Conservation (phyloP, 1,140 invertebrate genomes). For the Listronotus bonariensis region DNA sequence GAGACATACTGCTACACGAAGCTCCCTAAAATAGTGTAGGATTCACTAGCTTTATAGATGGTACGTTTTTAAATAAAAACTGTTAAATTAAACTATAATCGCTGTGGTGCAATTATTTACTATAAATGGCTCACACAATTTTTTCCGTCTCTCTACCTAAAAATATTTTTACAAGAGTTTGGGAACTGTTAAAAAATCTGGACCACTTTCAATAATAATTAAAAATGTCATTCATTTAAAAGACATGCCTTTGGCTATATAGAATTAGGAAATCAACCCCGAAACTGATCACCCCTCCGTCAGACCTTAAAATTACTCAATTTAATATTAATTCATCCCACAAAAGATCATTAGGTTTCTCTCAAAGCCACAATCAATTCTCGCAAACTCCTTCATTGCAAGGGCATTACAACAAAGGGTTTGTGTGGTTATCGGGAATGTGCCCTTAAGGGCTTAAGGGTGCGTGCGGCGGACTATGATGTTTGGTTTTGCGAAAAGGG, state of each 20-base stretch:
- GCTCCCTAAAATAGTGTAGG: too few species aligned
- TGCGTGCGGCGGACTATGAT: constrained; percentile 10
- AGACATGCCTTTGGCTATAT: neutral
- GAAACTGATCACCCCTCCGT: neutral
- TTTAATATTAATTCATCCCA: constrained; percentile 18
- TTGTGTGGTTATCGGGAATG: constrained; percentile 14
- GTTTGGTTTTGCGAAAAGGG: constrained; percentile 9
- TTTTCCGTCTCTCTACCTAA: too few species aligned
- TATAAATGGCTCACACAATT: too few species aligned
- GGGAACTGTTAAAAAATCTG: too few species aligned
- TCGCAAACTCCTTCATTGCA: constrained; percentile 5
- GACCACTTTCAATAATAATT: too few species aligned
- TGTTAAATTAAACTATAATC: too few species aligned
- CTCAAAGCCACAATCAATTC: constrained; percentile 17
- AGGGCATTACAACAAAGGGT: constrained; percentile 4
- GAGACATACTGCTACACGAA: too few species aligned
- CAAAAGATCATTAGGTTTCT: constrained; percentile 22
- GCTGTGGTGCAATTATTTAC: too few species aligned
- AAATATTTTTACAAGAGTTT: too few species aligned
- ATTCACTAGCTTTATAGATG: too few species aligned
- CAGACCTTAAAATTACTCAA: constrained; percentile 4
- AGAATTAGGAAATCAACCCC: neutral
- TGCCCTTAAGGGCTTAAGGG: constrained; percentile 15
- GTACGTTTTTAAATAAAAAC: too few species aligned
- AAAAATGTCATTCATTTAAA: too few species aligned